Conservation (phyloP, 2,888 invertebrate species). For the Acronicta aceris region DNA sequence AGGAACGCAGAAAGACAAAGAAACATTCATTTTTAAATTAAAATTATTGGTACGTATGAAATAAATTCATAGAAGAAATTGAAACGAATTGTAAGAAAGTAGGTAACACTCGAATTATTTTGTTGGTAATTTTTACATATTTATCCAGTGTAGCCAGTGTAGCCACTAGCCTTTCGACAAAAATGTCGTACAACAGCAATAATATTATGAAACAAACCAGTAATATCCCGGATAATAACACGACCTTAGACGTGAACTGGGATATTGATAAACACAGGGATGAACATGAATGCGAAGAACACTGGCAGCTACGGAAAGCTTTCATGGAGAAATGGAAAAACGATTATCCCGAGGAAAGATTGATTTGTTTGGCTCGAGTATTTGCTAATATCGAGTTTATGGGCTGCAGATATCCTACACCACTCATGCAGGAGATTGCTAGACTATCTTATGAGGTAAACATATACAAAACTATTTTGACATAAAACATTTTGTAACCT, state of each 20-base stretch:
- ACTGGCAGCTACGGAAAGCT: slow-evolving; percentile 94
- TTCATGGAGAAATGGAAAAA: slow-evolving; percentile 95
- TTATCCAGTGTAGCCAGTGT: too few species aligned
- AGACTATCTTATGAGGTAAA: slow-evolving; percentile 87
- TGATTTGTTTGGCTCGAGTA: slow-evolving; percentile 90
- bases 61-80: too few species aligned
- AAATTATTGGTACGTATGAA: too few species aligned
- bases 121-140: too few species aligned
- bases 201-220: slow-evolving; percentile 1
- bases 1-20: too few species aligned
- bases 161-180: too few species aligned
- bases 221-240: slow-evolving; percentile 12
- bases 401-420: slow-evolving; percentile 90
- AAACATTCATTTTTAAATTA: too few species aligned
- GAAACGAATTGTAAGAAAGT: too few species aligned
- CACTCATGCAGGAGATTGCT: slow-evolving; percentile 88
- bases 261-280: slow-evolving; percentile 93
- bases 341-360: slow-evolving; percentile 86
- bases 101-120: too few species aligned
- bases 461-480: slow-evolving; percentile 3
- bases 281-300: slow-evolving; percentile 96
- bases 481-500: slow-evolving; percentile 15
- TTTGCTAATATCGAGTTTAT: slow-evolving; percentile 91
- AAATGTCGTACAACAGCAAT: slow-evolving; percentile 18
- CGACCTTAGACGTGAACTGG: slow-evolving; percentile 88